Evolutionary conservation across 2,888 invertebrate genomes (phyloP), one percentile per base, ranked within the genome.

Genomic region (Steinernema carpocapsae): DNA sequence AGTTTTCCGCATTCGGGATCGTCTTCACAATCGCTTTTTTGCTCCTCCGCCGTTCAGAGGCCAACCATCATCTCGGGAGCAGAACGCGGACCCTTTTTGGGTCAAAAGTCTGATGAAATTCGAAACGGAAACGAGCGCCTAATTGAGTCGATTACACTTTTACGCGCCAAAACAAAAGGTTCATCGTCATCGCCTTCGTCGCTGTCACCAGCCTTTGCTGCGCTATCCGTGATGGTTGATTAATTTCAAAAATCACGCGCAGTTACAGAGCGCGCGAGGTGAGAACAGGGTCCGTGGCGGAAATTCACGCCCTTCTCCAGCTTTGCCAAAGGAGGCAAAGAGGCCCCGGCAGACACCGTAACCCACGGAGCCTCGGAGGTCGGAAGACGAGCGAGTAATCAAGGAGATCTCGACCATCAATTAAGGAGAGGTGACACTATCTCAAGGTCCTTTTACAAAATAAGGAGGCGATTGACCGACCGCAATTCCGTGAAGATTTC

Each of bases 131-230:
- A 64, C 64, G 32, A 26, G 64, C 64, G 64, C 14, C 64, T 64
- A 64, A 64, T 64, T 64, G 64, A 29, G 29, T 64, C 64, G 64
- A 64, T 64, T 64, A 64, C 64, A 64, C 64, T 32, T 64, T 64
- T 26, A 29, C 64, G 64, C 64, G 64, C 64, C 64, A 64, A 64
- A 64, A 64, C 64, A 64, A 64, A 64, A 26, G 64, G 56, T 56
- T 56, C 26, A 26, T 24, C 17, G 24, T 64, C 32, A 7, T 29
- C 29, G 29, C 32, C 64, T 12, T 32, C 37, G 64, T 32, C 64
- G 29, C 64, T 26, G 37, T 56, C 17, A 12, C 29, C 32, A 12
- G 29, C 29, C 29, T 64, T 32, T 14, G 29, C 37, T 26, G 24
- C 64, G 29, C 64, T 26, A 29, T 64, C 64, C 64, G 32, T 64